Base-by-base conservation (phyloP, 2,797 vertebrate genomes). In the Poecilia velifera region DNA sequence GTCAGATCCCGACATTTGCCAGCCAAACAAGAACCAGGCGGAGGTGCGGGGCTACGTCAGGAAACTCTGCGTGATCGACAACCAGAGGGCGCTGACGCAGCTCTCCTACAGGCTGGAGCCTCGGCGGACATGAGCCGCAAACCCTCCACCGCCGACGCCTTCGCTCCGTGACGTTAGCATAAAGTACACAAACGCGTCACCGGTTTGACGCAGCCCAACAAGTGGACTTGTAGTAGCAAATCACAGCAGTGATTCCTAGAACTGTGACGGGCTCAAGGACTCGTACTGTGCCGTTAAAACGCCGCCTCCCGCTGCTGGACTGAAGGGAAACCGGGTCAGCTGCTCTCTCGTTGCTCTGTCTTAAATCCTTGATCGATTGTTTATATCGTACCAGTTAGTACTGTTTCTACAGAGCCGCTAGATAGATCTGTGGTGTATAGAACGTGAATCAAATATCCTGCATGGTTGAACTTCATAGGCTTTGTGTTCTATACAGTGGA, bases 81-180 rank as follows among this genome's bases (percentile, higher is more conserved):
- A 99, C 97, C 98, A 99, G 97, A 97, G 98, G 95, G 98, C 96
- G 83, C 96, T 99, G 94, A 99, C 98, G 20, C 98, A 99, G 95
- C 97, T 98, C 94, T 99, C 98, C 87, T 97, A 99, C 92, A 97
- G 97, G 85, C 93, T 99, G 94, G 98, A 99, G 93, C 98, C 98
- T 76, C 97, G 97, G 68, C 94, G 98, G 92, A 95, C 97, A 87
- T 99, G 96, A 97, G 84, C 86, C 70, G 72, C 73, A 28, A 8
- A 62, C 41, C 82, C 53, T 74, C 84, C 83, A 88, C 92, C 90
- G 6, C 59, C 73, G 70, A 84, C 92, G 90, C 93, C 89, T 91
- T 91, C 79, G 51, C 51, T 88, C 83, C 80, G 84, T 89, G 83
- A 92, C 75, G 57, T 87, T 84, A 84, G 77, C 84, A 74, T 91